Evolutionary conservation across 1,140 invertebrate species (phyloP).

Genomic region (Planococcus citri): DNA sequence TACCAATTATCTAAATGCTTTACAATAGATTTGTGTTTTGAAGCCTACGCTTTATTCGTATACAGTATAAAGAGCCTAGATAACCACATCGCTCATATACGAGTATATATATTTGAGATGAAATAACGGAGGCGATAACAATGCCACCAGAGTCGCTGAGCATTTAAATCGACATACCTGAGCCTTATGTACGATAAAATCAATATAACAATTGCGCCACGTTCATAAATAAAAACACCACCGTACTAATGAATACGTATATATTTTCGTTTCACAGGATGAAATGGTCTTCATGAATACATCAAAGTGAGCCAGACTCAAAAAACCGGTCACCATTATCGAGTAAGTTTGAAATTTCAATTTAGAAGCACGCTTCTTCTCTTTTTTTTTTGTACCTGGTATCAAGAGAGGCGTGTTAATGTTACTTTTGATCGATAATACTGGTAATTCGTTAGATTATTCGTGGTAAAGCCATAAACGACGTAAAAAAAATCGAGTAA

Average conservation of each 20-base stretch:
- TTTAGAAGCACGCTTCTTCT: background rate
- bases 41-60: background rate
- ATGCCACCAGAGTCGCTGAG: background rate
- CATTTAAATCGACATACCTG: background rate
- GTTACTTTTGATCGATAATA: background rate
- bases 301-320: background rate
- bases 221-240: background rate
- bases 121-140: background rate
- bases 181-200: background rate
- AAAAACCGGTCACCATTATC: background rate
- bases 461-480: background rate
- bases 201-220: background rate
- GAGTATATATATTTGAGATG: background rate
- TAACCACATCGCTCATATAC: too few relatives aligned
- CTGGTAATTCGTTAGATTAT: too few relatives aligned
- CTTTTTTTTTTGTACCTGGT: background rate
- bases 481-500: background rate
- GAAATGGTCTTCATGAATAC: conserved; percentile 1
- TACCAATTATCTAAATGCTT: background rate
- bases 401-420: too few relatives aligned
- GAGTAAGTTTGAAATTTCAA: background rate
- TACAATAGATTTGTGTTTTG: background rate
- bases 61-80: too few relatives aligned
- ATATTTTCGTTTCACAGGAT: background rate
- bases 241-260: background rate